Conservation (phyloP, 37 sponge, comb jelly and placozoan species). For the Haliclona indistincta region DNA sequence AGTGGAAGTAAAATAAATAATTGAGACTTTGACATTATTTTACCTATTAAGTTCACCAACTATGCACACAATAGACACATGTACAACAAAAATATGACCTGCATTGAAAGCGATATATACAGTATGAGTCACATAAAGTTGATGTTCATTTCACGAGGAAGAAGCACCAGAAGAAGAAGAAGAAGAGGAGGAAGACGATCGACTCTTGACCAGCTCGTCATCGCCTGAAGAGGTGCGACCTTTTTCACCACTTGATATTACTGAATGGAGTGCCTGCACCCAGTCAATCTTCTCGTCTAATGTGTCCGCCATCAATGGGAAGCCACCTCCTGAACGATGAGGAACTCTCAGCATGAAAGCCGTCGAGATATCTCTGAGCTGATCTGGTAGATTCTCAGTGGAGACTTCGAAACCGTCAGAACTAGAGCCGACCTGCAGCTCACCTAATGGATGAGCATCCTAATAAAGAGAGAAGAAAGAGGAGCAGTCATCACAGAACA, state of each 20-base stretch:
- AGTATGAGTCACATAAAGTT: too few species aligned
- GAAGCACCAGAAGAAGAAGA: too few species aligned
- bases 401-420: constrained; percentile 27
- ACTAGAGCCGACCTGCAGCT: constrained; percentile 43
- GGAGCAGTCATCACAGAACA: background rate
- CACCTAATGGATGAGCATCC: constrained; percentile 78
- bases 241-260: constrained; percentile 21
- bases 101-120: too few species aligned
- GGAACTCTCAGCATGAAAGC: constrained; percentile 59
- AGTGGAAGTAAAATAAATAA: too few species aligned
- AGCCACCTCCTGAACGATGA: constrained; percentile 27
- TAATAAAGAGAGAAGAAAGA: background rate
- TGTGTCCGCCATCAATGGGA: constrained; percentile 49
- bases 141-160: too few species aligned
- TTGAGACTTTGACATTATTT: too few species aligned
- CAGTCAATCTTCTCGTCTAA: constrained; percentile 47
- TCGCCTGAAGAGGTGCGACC: too few species aligned
- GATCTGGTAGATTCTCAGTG: constrained; percentile 31
- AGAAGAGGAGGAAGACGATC: too few species aligned
- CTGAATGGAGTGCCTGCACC: constrained; percentile 38
- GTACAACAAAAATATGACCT: too few species aligned
- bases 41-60: too few species aligned
- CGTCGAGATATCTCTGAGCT: constrained; percentile 11
- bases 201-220: too few species aligned
- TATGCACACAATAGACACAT: too few species aligned